Evolutionary conservation across 37 sponge, comb jelly and placozoan genomes (phyloP).

Genomic region (Hormiphora californensis): DNA sequence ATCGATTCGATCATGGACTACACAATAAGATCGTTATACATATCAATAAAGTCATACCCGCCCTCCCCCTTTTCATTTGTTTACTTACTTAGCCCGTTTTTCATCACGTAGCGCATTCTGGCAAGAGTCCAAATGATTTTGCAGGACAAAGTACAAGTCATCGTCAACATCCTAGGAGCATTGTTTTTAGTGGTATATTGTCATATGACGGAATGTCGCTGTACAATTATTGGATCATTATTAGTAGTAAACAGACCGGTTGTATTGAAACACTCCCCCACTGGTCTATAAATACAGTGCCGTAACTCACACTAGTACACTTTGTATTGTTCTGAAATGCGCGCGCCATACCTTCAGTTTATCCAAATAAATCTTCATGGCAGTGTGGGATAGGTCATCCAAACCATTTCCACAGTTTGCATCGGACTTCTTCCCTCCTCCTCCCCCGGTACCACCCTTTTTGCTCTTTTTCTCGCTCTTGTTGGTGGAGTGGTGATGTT

Average conservation of each 20-base stretch:
- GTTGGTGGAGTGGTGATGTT: too few species aligned
- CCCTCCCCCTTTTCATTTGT: too few species aligned
- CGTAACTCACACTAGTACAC: not conserved
- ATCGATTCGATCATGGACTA: too few species aligned
- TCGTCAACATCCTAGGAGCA: slow-evolving; percentile 21
- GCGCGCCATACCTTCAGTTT: not conserved
- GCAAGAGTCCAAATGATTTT: slow-evolving; percentile 53
- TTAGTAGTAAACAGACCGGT: too few species aligned
- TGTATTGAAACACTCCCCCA: too few species aligned
- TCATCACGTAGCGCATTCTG: slow-evolving; percentile 14
- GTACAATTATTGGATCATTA: too few species aligned
- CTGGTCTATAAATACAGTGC: too few species aligned
- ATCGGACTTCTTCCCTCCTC: not conserved
- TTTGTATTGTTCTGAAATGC: not conserved
- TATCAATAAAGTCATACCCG: too few species aligned
- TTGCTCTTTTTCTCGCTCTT: slow-evolving; percentile 24
- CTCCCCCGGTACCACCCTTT: not conserved
- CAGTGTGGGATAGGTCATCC: slow-evolving; percentile 23
- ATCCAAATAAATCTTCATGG: slow-evolving; percentile 17
- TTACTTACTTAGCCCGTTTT: slow-evolving; percentile 10
- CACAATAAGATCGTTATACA: too few species aligned
- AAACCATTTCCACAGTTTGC: not conserved
- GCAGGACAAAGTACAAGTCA: slow-evolving; percentile 24
- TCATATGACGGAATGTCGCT: too few species aligned
- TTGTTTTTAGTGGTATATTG: too few species aligned